These are phyloP conservation scores for Trimorus sp. DNA, from an alignment of 2,888 invertebrate species.

Conservation along the genomic window DNA sequence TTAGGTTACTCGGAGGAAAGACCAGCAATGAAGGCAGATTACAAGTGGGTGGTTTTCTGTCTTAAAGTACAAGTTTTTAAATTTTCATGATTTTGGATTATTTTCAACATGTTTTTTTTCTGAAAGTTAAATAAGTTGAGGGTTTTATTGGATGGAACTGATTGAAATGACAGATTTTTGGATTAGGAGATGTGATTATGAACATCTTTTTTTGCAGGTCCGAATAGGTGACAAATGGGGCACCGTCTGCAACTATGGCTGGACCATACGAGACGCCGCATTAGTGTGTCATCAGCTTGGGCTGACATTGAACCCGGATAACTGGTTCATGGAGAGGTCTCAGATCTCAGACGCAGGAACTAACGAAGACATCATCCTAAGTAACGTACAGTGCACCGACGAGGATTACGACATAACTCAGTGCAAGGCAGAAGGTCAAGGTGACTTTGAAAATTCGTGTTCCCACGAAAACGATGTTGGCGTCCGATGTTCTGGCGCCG, in stretches of 20 bases:
- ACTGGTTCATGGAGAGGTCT: slow-evolving; percentile 92
- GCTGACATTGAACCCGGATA: slow-evolving; percentile 93
- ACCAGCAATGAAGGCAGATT: slow-evolving; percentile 93
- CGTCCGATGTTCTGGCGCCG: slow-evolving; percentile 92
- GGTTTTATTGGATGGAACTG: not conserved
- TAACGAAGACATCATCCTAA: slow-evolving; percentile 89
- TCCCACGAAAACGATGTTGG: slow-evolving; percentile 94
- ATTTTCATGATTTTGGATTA: no score
- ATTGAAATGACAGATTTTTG: slow-evolving; percentile 10
- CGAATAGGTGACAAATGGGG: slow-evolving; percentile 95
- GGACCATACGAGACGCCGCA: slow-evolving; percentile 95
- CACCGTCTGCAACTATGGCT: slow-evolving; percentile 97
- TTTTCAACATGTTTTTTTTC: no score
- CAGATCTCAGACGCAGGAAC: slow-evolving; percentile 91
- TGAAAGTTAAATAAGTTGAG: no score
- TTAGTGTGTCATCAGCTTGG: slow-evolving; percentile 98
- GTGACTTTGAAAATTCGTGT: slow-evolving; percentile 94
- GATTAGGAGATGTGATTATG: not conserved
- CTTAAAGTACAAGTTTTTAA: no score
- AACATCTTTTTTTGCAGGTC: slow-evolving; percentile 82
- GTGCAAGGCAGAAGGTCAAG: slow-evolving; percentile 90
- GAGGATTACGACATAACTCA: slow-evolving; percentile 94
- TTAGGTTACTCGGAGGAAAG: slow-evolving; percentile 91
- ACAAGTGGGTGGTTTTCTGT: slow-evolving; percentile 82
- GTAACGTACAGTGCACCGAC: slow-evolving; percentile 95